phyloP scores from a whole-genome alignment of 2,888 invertebrate genomes.

The Drosophila koepferae region DNA sequence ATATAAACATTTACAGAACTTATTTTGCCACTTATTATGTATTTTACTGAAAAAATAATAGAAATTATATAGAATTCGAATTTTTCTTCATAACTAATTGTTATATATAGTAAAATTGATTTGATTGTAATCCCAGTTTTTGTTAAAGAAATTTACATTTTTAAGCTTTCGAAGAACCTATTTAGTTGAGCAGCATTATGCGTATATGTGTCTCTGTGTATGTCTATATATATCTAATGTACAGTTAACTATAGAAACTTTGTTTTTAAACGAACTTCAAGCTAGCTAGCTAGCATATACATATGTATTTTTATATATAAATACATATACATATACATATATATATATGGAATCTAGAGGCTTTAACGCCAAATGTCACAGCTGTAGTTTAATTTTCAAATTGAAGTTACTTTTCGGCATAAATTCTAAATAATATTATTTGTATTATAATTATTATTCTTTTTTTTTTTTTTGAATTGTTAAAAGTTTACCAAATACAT shows the following conservation, averaged over 20 bases:
- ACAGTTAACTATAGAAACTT: neutral
- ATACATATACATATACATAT: neutral
- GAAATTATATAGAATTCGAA: too few relatives aligned
- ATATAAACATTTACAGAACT: too few relatives aligned
- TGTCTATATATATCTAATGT: neutral
- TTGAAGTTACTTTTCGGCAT: conserved; percentile 15
- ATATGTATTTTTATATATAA: neutral
- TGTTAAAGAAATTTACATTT: too few relatives aligned
- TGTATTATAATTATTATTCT: neutral
- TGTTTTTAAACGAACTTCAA: neutral
- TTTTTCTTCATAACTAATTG: too few relatives aligned
- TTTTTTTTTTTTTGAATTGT: neutral
- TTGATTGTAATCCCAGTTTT: too few relatives aligned
- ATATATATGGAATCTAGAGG: neutral
- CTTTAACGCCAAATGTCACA: neutral
- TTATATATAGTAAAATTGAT: too few relatives aligned
- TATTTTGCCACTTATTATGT: too few relatives aligned
- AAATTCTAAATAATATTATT: conserved; percentile 22
- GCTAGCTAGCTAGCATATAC: neutral
- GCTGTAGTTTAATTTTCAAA: conserved; percentile 13
- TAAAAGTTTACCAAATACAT: neutral
- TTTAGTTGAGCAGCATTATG: too few relatives aligned
- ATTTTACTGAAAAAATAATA: too few relatives aligned
- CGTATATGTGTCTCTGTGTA: neutral
- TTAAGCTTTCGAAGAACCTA: too few relatives aligned